Conservation (phyloP, 2,888 invertebrate genomes). For the Tenthredo scrophulariae region DNA sequence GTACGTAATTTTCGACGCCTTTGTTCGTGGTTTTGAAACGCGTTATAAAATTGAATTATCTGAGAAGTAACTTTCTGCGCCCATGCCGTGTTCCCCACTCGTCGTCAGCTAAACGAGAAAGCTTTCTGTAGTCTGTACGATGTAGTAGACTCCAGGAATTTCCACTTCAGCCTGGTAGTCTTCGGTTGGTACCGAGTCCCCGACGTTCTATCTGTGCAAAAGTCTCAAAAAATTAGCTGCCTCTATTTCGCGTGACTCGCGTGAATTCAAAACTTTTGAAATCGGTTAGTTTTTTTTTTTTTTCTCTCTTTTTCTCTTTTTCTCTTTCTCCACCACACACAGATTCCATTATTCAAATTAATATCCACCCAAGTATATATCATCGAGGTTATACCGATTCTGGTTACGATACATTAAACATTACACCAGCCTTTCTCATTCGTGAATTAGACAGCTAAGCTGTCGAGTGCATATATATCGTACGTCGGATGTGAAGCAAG, state of each 20-base stretch:
- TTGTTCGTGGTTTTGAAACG: slow-evolving; percentile 38
- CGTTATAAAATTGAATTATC: not conserved
- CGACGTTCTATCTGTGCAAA: slow-evolving; percentile 23
- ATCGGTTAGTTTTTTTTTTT: not conserved
- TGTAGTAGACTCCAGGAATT: slow-evolving; percentile 46
- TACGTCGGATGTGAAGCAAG: slow-evolving; percentile 47
- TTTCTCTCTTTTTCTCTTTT: not conserved
- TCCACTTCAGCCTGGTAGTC: slow-evolving; percentile 44
- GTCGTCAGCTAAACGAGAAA: slow-evolving; percentile 32
- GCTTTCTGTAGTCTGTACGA: slow-evolving; percentile 45
- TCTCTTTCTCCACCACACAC: not conserved
- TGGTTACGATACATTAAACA: slow-evolving; percentile 7
- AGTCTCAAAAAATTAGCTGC: not conserved
- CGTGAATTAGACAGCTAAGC: slow-evolving; percentile 6
- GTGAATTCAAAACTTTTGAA: not conserved
- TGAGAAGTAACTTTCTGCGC: slow-evolving; percentile 43
- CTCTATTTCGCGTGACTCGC: not conserved
- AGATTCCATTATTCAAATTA: not conserved
- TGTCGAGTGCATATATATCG: slow-evolving; percentile 36
- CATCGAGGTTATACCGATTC: not conserved
- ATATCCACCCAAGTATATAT: not conserved
- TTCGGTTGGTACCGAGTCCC: slow-evolving; percentile 39
- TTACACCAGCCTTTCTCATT: slow-evolving; percentile 22
- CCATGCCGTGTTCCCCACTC: slow-evolving; percentile 47
- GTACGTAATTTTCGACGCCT: slow-evolving; percentile 27